Evolutionary conservation across 2,888 invertebrate genomes (phyloP).

Genomic region (Drosophila affinis): DNA sequence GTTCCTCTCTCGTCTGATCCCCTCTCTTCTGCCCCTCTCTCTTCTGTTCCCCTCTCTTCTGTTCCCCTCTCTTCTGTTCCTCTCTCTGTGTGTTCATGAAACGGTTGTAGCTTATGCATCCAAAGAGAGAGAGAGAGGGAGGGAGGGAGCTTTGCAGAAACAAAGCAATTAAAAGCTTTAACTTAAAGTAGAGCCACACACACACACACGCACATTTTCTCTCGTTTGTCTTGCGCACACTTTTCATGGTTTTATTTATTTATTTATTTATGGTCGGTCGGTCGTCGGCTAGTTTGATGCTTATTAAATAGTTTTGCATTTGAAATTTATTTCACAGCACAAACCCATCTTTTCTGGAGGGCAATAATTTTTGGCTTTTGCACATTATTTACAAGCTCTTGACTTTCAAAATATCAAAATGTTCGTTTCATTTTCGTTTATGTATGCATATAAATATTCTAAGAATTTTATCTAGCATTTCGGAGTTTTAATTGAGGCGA

Average conservation of each 20-base stretch:
- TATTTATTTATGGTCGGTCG: slow-evolving; percentile 67
- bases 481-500: slow-evolving; percentile 36
- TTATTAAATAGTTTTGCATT: slow-evolving; percentile 72
- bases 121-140: slow-evolving; percentile 3
- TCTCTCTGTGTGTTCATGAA: slow-evolving; percentile 10
- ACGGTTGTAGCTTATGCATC: slow-evolving; percentile 37
- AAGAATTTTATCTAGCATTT: slow-evolving; percentile 25
- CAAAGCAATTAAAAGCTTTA: slow-evolving; percentile 72
- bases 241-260: slow-evolving; percentile 62
- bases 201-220: not conserved
- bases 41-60: too few relatives aligned
- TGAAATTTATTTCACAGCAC: slow-evolving; percentile 58
- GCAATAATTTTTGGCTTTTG: slow-evolving; percentile 56
- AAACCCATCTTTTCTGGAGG: slow-evolving; percentile 30
- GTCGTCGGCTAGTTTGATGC: slow-evolving; percentile 51
- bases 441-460: slow-evolving; percentile 30
- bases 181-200: slow-evolving; percentile 42
- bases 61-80: too few relatives aligned
- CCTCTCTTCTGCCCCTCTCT: too few relatives aligned
- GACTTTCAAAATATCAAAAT: slow-evolving; percentile 23
- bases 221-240: slow-evolving; percentile 35
- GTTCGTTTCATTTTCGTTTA: slow-evolving; percentile 35
- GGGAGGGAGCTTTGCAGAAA: slow-evolving; percentile 39
- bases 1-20: too few relatives aligned
- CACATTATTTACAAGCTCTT: slow-evolving; percentile 32